These are phyloP conservation scores for Villa cingulata DNA, from an alignment of 2,888 invertebrate genomes.

Conservation along the genomic window DNA sequence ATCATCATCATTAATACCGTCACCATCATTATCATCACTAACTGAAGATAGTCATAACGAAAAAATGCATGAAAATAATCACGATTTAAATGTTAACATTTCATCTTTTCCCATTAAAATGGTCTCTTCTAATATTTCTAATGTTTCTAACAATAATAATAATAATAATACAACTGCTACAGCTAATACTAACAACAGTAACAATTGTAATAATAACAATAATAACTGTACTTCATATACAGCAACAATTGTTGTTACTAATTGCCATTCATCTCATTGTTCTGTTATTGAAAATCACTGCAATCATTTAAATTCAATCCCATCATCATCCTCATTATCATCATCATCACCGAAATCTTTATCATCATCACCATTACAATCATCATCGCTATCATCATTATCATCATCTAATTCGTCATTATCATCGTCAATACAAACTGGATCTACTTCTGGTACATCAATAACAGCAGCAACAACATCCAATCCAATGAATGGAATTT, in stretches of 20 bases:
- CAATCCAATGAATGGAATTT: not conserved
- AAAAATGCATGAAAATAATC: conserved; percentile 1
- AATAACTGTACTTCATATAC: conserved; percentile 11
- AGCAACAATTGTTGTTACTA: conserved; percentile 12
- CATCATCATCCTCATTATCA: conserved; percentile 11
- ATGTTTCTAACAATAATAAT: not conserved
- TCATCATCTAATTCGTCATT: conserved; percentile 5
- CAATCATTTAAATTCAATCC: conserved; percentile 26
- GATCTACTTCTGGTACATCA: conserved; percentile 3
- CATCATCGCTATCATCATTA: conserved; percentile 2
- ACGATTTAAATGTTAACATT: not conserved
- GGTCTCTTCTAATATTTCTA: not conserved
- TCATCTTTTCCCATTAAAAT: not conserved
- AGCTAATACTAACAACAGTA: not conserved
- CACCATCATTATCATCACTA: not conserved
- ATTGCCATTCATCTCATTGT: conserved; percentile 10
- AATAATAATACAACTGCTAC: conserved; percentile 4
- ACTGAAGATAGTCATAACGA: not conserved
- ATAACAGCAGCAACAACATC: conserved; percentile 6
- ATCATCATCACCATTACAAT: conserved; percentile 3
- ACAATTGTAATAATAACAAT: conserved; percentile 2
- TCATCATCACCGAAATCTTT: too few relatives aligned
- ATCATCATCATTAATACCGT: not conserved
- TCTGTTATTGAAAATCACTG: conserved; percentile 16
- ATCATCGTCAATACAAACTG: not conserved